Evolutionary conservation across 2,888 invertebrate species (phyloP).

Genomic region (Synanthedon formicaeformis): DNA sequence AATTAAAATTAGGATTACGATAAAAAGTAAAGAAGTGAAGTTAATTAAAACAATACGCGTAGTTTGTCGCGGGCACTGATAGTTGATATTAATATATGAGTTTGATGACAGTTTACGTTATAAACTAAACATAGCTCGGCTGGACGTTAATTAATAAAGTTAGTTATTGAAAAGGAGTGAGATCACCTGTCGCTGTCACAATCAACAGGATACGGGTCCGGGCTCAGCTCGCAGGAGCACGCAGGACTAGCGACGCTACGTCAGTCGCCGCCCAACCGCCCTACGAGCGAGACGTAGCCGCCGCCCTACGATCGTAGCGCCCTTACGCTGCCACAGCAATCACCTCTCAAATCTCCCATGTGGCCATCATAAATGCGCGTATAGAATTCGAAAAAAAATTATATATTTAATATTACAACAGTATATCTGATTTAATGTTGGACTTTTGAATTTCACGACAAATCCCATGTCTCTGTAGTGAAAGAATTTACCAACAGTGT

Average conservation of each 20-base stretch:
- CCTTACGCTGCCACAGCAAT: constrained; percentile 22
- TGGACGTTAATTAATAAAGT: constrained; percentile 1
- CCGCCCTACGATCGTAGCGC: constrained; percentile 19
- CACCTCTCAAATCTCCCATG: constrained; percentile 5
- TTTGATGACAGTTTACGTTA: no score
- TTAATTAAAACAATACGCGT: no score
- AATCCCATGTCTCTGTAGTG: no score
- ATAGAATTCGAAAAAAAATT: background rate
- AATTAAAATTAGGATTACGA: no score
- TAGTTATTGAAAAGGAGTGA: constrained; percentile 27
- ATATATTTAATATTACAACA: no score
- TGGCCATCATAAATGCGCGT: background rate
- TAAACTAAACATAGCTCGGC: no score
- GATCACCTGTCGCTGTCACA: constrained; percentile 64
- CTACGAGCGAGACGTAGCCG: constrained; percentile 30
- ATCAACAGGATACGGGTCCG: constrained; percentile 59
- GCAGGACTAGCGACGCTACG: constrained; percentile 13
- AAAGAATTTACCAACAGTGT: no score
- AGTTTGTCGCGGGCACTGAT: no score
- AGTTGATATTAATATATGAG: no score
- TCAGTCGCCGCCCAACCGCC: constrained; percentile 65
- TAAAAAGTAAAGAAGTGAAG: no score
- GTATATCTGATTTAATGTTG: no score
- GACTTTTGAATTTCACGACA: no score
- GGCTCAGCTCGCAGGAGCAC: constrained; percentile 17